Percentiles rank a stretch among this genome's conserved stretches.
Conservation (phyloP, 2,888 invertebrate genomes). For the Meghimatium bilineatum region DNA sequence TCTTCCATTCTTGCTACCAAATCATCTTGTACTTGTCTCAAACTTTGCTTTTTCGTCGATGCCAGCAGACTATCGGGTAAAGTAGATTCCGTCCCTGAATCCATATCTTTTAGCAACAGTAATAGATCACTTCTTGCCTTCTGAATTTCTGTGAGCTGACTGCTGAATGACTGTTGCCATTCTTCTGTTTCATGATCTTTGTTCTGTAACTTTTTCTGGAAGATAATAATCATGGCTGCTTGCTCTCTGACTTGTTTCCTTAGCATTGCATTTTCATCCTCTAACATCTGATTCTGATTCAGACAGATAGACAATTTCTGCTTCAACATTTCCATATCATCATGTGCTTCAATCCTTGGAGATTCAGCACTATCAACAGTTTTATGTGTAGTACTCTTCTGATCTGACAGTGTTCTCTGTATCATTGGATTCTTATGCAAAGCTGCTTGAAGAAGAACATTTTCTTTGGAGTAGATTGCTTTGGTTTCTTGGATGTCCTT, state of each 20-base stretch:
- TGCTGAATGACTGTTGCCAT: slow-evolving; percentile 60
- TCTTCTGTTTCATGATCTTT: slow-evolving; percentile 55
- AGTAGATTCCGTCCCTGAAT: slow-evolving; percentile 53
- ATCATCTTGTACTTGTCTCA: slow-evolving; percentile 65
- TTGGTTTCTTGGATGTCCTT: slow-evolving; percentile 66
- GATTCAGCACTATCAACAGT: slow-evolving; percentile 55
- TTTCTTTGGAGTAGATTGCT: slow-evolving; percentile 67
- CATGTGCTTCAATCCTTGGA: neutral
- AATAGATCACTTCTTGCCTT: slow-evolving; percentile 67
- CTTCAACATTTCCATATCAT: slow-evolving; percentile 54
- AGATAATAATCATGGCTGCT: slow-evolving; percentile 63
- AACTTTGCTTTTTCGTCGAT: slow-evolving; percentile 61
- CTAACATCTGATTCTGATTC: slow-evolving; percentile 64
- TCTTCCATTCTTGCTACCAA: slow-evolving; percentile 63
- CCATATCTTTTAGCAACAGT: slow-evolving; percentile 59
- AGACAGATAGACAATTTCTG: slow-evolving; percentile 62
- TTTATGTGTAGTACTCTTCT: slow-evolving; percentile 54
- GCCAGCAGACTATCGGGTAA: slow-evolving; percentile 61
- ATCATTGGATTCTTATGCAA: slow-evolving; percentile 53
- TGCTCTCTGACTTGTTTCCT: slow-evolving; percentile 64
- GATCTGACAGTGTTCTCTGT: neutral
- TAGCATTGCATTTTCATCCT: slow-evolving; percentile 65
- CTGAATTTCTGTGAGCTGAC: slow-evolving; percentile 67
- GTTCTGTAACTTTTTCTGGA: slow-evolving; percentile 58
- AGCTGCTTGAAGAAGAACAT: slow-evolving; percentile 65